A percentile compares a stretch with the other conserved stretches of the same genome.
Evolutionary conservation across 2,888 invertebrate genomes (phyloP).

Genomic region (Athrips mouffetella): DNA sequence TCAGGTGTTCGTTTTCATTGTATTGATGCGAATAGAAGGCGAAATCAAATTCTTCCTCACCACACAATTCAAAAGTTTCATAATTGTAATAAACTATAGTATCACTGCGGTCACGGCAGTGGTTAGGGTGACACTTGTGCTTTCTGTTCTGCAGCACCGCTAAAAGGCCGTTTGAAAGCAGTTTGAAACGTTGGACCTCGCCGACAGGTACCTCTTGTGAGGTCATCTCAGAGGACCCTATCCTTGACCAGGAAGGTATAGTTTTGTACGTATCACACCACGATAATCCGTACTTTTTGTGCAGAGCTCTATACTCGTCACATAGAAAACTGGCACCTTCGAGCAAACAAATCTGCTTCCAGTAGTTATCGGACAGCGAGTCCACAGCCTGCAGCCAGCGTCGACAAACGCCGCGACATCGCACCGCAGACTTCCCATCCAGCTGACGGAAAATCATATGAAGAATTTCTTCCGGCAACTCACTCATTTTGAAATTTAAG

Average conservation of each 20-base stretch:
- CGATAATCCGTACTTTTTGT: neutral
- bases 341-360: neutral
- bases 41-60: neutral
- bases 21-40: neutral
- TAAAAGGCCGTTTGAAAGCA: neutral
- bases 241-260: neutral
- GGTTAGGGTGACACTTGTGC: too few relatives aligned
- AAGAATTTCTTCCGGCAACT: neutral
- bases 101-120: neutral
- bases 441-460: neutral
- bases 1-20: conserved; percentile 1
- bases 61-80: neutral
- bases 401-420: conserved; percentile 3
- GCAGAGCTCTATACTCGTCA: neutral
- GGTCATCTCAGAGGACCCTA: neutral
- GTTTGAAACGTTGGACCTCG: neutral
- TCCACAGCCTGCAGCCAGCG: conserved; percentile 5
- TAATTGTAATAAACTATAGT: conserved; percentile 7
- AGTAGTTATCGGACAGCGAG: neutral
- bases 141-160: neutral
- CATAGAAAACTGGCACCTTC: neutral
- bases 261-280: neutral
- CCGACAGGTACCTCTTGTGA: neutral
- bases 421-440: neutral
- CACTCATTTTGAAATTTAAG: too few relatives aligned